Evolutionary conservation across 2,888 invertebrate species (phyloP).

Genomic region (Ceratothoa steindachneri): DNA sequence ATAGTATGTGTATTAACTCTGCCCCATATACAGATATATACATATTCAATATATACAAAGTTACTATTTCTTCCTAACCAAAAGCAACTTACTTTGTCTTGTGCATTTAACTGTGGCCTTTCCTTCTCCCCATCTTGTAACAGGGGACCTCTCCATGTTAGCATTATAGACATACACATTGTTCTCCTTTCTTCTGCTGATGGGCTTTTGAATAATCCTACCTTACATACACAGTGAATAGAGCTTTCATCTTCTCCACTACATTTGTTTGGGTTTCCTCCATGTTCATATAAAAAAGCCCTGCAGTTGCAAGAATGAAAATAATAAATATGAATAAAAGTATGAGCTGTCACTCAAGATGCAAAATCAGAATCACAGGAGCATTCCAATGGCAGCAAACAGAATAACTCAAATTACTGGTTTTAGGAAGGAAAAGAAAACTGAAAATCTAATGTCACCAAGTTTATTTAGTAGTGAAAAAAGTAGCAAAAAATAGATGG

Average conservation of each 20-base stretch:
- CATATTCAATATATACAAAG: too few species aligned
- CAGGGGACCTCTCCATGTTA: conserved; percentile 62
- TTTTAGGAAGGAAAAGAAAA: background rate
- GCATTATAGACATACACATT: conserved; percentile 61
- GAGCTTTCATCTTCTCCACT: conserved; percentile 63
- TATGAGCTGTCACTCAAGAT: background rate
- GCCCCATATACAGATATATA: too few species aligned
- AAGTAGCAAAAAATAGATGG: too few species aligned
- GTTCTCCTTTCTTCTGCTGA: conserved; percentile 60
- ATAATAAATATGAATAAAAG: too few species aligned
- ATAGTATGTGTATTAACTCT: too few species aligned
- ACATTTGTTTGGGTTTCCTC: conserved; percentile 66
- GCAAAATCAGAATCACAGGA: too few species aligned
- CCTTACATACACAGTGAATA: conserved; percentile 62
- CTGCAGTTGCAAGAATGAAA: conserved; percentile 51
- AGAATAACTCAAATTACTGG: too few species aligned
- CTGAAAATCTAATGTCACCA: too few species aligned
- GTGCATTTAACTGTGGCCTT: conserved; percentile 59
- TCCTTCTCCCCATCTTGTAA: conserved; percentile 59
- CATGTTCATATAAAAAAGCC: conserved; percentile 63
- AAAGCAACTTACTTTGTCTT: conserved; percentile 59
- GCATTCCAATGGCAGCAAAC: too few species aligned
- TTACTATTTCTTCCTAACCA: too few species aligned
- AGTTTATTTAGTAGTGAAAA: too few species aligned
- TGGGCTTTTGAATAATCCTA: conserved; percentile 53